phyloP scores from a whole-genome alignment of 2,113 vertebrate genomes.

The Thymallus thymallus region DNA sequence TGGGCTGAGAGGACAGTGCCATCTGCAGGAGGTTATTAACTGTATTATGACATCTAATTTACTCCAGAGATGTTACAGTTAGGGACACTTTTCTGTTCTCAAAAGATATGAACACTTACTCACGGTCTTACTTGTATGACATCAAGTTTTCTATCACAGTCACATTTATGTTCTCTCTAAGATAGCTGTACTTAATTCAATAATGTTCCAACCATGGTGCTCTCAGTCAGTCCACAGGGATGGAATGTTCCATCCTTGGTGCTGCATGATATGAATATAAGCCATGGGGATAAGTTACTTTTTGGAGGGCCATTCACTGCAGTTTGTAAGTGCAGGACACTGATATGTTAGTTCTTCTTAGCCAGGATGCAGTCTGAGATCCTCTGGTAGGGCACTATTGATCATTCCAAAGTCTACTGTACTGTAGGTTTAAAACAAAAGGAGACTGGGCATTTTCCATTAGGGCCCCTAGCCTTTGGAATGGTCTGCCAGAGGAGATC shows the following conservation, averaged over 20 bases:
- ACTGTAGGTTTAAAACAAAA: too few species aligned
- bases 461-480: too few species aligned
- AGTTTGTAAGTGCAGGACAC: slow-evolving; percentile 69
- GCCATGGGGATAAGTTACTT: neutral
- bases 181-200: neutral
- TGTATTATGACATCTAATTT: neutral
- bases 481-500: too few species aligned
- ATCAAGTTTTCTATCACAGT: too few species aligned
- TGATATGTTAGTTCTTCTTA: slow-evolving; percentile 30
- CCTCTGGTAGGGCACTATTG: too few species aligned
- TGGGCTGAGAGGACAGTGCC: neutral
- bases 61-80: neutral
- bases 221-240: neutral
- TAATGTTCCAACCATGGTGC: neutral
- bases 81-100: neutral
- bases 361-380: too few species aligned
- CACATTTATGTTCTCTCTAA: neutral
- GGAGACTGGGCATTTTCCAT: too few species aligned
- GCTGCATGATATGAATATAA: slow-evolving; percentile 5
- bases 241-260: neutral
- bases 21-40: neutral
- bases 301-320: slow-evolving; percentile 5
- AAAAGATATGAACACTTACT: too few species aligned
- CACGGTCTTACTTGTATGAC: too few species aligned
- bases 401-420: too few species aligned